phyloP scores from a whole-genome alignment of 2,797 vertebrate genomes.

The Sebastolobus alascanus region DNA sequence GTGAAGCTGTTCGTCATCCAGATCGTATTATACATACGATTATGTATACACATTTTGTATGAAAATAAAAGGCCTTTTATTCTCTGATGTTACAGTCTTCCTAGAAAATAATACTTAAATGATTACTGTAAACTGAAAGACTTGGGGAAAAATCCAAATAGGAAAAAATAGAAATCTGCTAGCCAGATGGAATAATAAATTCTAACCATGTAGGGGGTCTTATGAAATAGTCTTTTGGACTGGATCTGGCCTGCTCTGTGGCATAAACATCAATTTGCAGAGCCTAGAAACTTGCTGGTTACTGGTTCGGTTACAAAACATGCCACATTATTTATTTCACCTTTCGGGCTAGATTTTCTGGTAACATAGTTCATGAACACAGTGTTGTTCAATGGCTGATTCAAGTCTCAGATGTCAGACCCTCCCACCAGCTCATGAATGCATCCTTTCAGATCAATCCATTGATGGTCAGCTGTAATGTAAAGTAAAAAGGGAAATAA shows the following conservation, averaged over 20 bases:
- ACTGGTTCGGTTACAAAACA: slow-evolving; percentile 4
- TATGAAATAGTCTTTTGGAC: slow-evolving; percentile 7
- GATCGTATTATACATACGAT: background rate
- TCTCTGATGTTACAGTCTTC: background rate
- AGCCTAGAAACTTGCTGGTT: background rate
- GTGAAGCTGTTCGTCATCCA: background rate
- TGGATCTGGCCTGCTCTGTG: background rate
- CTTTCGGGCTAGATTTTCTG: background rate
- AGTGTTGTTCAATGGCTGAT: background rate
- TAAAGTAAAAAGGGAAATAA: background rate
- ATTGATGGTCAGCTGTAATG: background rate
- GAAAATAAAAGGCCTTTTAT: background rate
- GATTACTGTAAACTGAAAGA: background rate
- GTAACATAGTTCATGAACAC: background rate
- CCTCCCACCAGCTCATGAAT: background rate
- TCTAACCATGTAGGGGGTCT: background rate
- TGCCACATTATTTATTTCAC: background rate
- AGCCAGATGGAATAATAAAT: slow-evolving; percentile 15
- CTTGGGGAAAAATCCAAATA: background rate
- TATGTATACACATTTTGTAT: background rate
- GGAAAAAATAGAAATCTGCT: background rate
- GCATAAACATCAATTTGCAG: background rate
- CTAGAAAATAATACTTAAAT: background rate
- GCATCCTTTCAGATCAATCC: background rate
- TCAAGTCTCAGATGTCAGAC: background rate